Percentiles rank a stretch among this genome's conserved stretches.
Evolutionary conservation across 2,113 vertebrate species (phyloP).

Genomic region (Lota lota): DNA sequence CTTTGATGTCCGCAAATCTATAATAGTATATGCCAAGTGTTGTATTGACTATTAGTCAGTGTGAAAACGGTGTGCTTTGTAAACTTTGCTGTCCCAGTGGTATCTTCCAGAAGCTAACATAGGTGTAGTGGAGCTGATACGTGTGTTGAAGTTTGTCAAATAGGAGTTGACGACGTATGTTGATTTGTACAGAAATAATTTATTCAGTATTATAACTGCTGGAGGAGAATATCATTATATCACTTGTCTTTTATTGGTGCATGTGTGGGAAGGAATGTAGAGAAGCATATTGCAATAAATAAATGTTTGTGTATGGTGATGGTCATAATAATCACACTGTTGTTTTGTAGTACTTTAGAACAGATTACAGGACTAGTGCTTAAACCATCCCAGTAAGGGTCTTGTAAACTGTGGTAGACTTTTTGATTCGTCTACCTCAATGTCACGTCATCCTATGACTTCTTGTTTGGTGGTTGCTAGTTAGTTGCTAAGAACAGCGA

Average conservation of each 20-base stretch:
- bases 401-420: too few species aligned
- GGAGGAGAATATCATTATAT: not conserved
- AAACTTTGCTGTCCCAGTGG: constrained; percentile 45
- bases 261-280: constrained; percentile 37
- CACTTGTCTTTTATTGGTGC: constrained; percentile 23
- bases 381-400: too few species aligned
- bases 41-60: constrained; percentile 30
- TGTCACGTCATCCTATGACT: not conserved
- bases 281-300: not conserved
- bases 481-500: not conserved
- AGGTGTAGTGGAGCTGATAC: constrained; percentile 19
- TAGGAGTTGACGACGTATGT: constrained; percentile 34
- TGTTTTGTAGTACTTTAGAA: too few species aligned
- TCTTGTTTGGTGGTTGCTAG: not conserved
- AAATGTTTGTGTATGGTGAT: constrained; percentile 1
- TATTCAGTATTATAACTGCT: constrained; percentile 51
- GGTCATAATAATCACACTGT: not conserved
- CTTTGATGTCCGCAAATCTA: constrained; percentile 31
- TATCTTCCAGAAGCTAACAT: constrained; percentile 27
- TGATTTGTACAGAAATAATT: constrained; percentile 62
- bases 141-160: constrained; percentile 15
- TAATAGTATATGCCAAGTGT: constrained; percentile 41
- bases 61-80: constrained; percentile 45
- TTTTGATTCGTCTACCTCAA: constrained; percentile 29
- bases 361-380: too few species aligned